Evolutionary conservation across 1,140 invertebrate genomes (phyloP).

Genomic region (Metopolophium dirhodum): DNA sequence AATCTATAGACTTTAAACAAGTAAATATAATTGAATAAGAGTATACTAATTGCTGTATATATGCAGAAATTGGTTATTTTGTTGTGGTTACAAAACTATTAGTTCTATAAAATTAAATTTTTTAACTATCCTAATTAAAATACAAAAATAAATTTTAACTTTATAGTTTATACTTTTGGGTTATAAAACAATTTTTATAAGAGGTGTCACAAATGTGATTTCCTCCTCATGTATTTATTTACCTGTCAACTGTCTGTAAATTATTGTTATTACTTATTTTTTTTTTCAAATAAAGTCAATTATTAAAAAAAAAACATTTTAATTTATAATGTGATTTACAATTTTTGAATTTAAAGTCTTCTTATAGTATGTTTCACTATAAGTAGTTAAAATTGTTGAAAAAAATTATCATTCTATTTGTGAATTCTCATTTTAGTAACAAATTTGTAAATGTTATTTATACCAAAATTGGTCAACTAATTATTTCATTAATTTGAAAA

Average conservation of each 20-base stretch:
- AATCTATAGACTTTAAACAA: conserved; percentile 47
- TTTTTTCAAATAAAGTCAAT: too few relatives aligned
- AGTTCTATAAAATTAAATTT: background rate
- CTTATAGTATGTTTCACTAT: background rate
- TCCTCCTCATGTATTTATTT: too few relatives aligned
- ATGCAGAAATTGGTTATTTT: background rate
- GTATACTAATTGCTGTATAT: background rate
- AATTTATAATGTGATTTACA: background rate
- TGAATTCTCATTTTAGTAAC: background rate
- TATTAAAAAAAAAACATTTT: too few relatives aligned
- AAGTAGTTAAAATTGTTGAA: background rate
- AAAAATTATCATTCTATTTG: background rate
- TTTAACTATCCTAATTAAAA: too few relatives aligned
- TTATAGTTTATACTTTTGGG: too few relatives aligned
- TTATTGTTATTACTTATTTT: too few relatives aligned
- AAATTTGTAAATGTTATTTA: background rate
- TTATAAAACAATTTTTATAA: too few relatives aligned
- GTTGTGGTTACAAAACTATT: background rate
- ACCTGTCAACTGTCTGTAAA: too few relatives aligned
- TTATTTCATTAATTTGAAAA: background rate
- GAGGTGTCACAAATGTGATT: too few relatives aligned
- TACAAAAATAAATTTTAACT: too few relatives aligned
- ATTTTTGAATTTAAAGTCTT: background rate
- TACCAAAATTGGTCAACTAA: background rate
- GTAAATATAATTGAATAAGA: conserved; percentile 23